Evolutionary conservation across 1,140 invertebrate genomes (phyloP).

Genomic region (Cydia pomonella): DNA sequence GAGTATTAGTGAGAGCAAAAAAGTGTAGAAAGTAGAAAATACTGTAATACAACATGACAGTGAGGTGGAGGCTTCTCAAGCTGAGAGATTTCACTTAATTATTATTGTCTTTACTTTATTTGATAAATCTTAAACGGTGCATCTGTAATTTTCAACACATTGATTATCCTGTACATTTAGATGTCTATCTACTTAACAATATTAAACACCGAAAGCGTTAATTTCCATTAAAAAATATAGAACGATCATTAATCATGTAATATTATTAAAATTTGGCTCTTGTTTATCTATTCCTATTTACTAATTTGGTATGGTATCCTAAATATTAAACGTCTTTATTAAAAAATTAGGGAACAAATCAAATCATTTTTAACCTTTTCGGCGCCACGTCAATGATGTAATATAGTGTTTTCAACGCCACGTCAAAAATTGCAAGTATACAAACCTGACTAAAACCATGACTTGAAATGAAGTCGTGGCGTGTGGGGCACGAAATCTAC

Average conservation of each 20-base stretch:
- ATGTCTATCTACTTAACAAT: constrained; percentile 18
- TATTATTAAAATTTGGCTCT: constrained; percentile 21
- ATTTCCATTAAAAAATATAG: constrained; percentile 22
- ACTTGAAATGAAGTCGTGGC: too few species aligned
- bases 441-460: too few species aligned
- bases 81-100: background rate
- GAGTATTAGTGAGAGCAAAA: too few species aligned
- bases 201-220: constrained; percentile 22
- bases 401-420: too few species aligned
- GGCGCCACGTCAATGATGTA: too few species aligned
- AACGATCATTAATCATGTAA: background rate
- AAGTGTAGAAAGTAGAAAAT: too few species aligned
- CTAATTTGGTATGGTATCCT: background rate
- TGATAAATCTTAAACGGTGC: background rate
- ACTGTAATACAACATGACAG: background rate
- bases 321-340: background rate
- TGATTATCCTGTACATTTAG: background rate
- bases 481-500: too few species aligned
- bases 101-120: constrained; percentile 4
- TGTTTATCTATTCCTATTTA: background rate
- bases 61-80: background rate
- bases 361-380: too few species aligned
- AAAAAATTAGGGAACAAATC: too few species aligned
- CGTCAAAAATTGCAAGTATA: too few species aligned
- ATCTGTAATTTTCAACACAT: constrained; percentile 7